Evolutionary conservation across 2,113 vertebrate species (phyloP).

Genomic region (Albula glossodonta): DNA sequence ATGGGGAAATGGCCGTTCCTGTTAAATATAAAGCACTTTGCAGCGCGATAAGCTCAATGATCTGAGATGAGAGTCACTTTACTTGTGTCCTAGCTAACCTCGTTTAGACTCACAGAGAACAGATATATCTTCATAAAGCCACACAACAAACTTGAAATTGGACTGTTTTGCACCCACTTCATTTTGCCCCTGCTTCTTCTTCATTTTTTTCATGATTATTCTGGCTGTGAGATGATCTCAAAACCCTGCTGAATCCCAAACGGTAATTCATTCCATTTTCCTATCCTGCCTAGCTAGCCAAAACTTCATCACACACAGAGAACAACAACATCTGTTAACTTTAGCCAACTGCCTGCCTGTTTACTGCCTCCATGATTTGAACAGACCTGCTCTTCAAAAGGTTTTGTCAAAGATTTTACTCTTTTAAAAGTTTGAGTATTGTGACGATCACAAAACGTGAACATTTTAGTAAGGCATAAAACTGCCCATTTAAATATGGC

Average conservation of each 20-base stretch:
- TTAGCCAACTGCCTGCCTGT: not conserved
- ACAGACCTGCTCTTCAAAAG: not conserved
- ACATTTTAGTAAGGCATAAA: too few relatives aligned
- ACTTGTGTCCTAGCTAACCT: not conserved
- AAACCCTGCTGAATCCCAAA: not conserved
- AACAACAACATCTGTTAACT: not conserved
- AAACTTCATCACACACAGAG: not conserved
- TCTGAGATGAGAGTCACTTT: not conserved
- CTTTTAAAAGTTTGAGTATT: too few relatives aligned
- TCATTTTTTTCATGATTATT: not conserved
- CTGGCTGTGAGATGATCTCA: not conserved
- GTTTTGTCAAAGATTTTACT: too few relatives aligned
- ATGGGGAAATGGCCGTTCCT: not conserved
- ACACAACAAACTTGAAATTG: not conserved
- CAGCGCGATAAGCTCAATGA: not conserved
- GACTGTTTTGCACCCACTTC: too few relatives aligned
- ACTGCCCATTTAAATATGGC: too few relatives aligned
- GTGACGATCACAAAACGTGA: too few relatives aligned
- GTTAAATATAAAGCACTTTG: not conserved
- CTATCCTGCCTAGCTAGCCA: not conserved
- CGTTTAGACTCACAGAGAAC: not conserved
- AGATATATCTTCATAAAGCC: not conserved
- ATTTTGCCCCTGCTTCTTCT: not conserved
- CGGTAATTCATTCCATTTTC: not conserved
- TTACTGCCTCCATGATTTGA: not conserved